Evolutionary conservation across 2,888 invertebrate species (phyloP), one percentile per base, ranked within the genome.

Genomic region (Epistrophe grossulariae): DNA sequence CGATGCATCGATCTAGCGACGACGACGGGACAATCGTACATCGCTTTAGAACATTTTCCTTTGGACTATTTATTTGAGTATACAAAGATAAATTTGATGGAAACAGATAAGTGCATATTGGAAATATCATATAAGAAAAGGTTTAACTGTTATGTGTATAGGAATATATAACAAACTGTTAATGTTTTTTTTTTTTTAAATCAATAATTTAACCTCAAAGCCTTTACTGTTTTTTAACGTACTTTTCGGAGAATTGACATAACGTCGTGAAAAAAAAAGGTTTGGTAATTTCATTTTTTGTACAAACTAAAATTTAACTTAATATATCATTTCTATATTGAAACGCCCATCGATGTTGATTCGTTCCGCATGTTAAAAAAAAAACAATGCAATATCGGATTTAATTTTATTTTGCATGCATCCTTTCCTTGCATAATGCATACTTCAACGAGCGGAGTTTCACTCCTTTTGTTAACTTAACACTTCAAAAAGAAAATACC

Each of bases 401-500:
- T 24, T 11, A 0, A 11, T 11, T 24, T 19, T 52, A 13, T 52
- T 52, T 52, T 52, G 11, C 4, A 17, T 24, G 24, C 24, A 4
- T 31, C 2, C 5, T 5, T 28, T 28, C 28, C 31, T 4, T 31
- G 24, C 24, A 31, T 31, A 4, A n/a, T 40, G 15, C 62, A 64
- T 48, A 10, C 48, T 48, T 17, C 4, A 10, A 9, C 10, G 24
- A 24, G 24, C 24, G 24, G 24, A 48, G 9, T 8, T 19, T 48
- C 17, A 48, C 48, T 70, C 59, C 77, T 60, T 7, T 57, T 45
- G 31, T 55, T 66, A 43, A 55, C 43, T 43, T 35, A 57, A 24
- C 43, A 62, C 62, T 62, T 10, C 48, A 52, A 45, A 28, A 24
- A 60, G 60, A 28, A 62, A 60, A 13, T 43, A 68, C 50, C 13